Conservation (phyloP, 2,113 vertebrate species). For the Corythaixoides concolor region DNA sequence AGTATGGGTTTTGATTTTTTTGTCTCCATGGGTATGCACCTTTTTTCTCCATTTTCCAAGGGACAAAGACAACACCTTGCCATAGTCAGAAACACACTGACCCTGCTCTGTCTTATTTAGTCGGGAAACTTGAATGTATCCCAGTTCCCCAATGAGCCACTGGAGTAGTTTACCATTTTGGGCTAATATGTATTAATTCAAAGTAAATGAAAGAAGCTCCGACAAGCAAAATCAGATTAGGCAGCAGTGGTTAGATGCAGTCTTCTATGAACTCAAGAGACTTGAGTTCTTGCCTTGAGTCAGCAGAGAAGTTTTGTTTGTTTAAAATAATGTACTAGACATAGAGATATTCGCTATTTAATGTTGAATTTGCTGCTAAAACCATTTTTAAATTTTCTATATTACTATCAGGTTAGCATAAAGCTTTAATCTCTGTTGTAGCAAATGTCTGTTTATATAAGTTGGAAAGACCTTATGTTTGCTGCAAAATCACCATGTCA, state of each 20-base stretch:
- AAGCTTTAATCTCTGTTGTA: neutral
- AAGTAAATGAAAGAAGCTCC: neutral
- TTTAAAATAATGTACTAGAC: neutral
- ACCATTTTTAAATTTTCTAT: neutral
- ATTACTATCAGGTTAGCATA: neutral
- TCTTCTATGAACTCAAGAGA: neutral
- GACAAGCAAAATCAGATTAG: neutral
- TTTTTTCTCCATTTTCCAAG: neutral
- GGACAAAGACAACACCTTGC: neutral
- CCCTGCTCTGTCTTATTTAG: neutral
- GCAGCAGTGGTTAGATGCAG: neutral
- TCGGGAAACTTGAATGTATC: fast-evolving
- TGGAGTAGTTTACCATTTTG: neutral
- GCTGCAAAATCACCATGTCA: neutral
- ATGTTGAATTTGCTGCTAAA: neutral
- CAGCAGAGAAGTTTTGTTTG: neutral
- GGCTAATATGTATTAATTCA: neutral
- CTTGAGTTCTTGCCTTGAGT: neutral
- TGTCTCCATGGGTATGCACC: neutral
- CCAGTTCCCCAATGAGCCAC: neutral
- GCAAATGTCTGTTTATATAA: neutral
- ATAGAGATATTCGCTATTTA: neutral
- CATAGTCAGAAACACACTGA: neutral
- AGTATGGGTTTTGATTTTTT: neutral
- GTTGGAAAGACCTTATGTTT: neutral